Evolutionary conservation across 2,113 vertebrate species (phyloP), one percentile per base, ranked within the genome.

Genomic region (Gavialis gangeticus): DNA sequence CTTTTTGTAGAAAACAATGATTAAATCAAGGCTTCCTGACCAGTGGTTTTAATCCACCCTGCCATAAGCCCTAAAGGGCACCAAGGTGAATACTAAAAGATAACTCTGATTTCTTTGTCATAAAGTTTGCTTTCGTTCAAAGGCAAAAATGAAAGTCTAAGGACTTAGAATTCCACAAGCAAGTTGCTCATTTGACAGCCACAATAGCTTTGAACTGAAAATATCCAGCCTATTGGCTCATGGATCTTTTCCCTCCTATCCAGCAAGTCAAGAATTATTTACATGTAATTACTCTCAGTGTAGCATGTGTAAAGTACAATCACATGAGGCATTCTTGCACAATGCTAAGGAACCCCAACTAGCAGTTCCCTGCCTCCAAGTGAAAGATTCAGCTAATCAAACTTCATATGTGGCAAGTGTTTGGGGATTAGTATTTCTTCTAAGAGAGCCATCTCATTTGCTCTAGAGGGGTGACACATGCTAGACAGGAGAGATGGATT

Each of bases 401-500:
- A 46, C 46, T 46, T 46, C 46, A 46, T 46, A 46, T 46, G 9
- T 46, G 46, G 82, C 73, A 69, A 91, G 67, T 6, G n/a, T 79
- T 93, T 85, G 37, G 63, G 30, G 89, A 57, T 27, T 69, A 69
- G 18, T 57, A 22, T 87, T 94, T 93, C 84, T 63, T 73, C 91
- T 79, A 93, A 77, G 25, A 91, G 75, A 55, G 28, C 62, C n/a
- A 10, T n/a, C 76, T 73, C 67, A 56, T 62, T 89, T 78, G 56
- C 67, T 89, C 79, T 89, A 55, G 57, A 91, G 54, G 91, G 81
- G 60, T 63, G 77, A 87, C 88, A 95, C 46, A 46, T 46, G 46
- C 46, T 46, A 46, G 46, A 46, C 46, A 46, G 46, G 46, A 46
- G 8, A 46, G 46, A 46, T 46, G 46, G 46, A 46, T 46, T 46